A percentile compares a stretch with the other conserved stretches of the same genome.
phyloP scores from a whole-genome alignment of 2,113 vertebrate species.

The Dascyllus trimaculatus region DNA sequence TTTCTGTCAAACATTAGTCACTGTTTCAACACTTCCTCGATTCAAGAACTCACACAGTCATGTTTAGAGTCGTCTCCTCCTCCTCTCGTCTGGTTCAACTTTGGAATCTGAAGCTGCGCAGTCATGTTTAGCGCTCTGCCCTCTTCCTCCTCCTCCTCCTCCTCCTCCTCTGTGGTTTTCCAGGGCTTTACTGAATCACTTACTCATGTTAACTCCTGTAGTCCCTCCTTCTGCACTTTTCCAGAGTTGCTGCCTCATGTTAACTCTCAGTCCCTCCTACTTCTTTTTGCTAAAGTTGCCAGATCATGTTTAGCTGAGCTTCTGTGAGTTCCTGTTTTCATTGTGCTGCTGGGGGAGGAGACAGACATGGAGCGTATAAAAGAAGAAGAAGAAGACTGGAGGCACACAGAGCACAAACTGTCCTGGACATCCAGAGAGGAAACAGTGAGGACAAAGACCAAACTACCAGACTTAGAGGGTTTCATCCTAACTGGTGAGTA shows the following conservation, averaged over 20 bases:
- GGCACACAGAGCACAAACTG: conserved; percentile 33
- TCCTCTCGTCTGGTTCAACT: conserved; percentile 29
- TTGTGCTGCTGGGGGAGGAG: conserved; percentile 64
- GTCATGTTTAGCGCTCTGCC: conserved; percentile 55
- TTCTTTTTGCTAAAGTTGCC: conserved; percentile 56
- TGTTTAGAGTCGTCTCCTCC: conserved; percentile 47
- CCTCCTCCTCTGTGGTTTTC: conserved; percentile 41
- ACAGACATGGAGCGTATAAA: conserved; percentile 62
- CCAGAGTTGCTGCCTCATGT: conserved; percentile 70
- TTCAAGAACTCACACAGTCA: conserved; percentile 57
- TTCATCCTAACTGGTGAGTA: conserved; percentile 63
- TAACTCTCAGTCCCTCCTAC: conserved; percentile 60
- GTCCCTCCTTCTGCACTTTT: conserved; percentile 31
- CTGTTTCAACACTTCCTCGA: conserved; percentile 38
- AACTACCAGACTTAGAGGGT: not conserved
- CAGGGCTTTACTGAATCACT: conserved; percentile 29
- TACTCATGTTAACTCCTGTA: conserved; percentile 30
- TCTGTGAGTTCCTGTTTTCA: conserved; percentile 72
- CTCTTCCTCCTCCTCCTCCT: conserved; percentile 35
- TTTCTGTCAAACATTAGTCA: conserved; percentile 35
- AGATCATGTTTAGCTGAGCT: conserved; percentile 68
- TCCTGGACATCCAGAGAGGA: conserved; percentile 12
- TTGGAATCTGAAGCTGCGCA: conserved; percentile 33
- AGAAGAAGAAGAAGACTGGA: conserved; percentile 2
- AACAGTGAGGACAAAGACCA: not conserved